Conservation (phyloP, 2,797 vertebrate species). For the Sternarchorhynchus goeldii region DNA sequence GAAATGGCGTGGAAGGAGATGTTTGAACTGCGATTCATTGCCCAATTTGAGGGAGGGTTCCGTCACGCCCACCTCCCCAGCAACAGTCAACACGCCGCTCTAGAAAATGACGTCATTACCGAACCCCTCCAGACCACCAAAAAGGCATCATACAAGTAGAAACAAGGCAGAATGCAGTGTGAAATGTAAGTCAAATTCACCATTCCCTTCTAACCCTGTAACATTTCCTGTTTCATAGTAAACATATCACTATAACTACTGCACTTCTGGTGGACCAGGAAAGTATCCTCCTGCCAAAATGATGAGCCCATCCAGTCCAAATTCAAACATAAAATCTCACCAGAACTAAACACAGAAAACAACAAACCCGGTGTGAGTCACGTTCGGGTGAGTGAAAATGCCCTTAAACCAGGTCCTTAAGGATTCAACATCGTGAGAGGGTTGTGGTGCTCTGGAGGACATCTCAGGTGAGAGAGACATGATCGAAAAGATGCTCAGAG, state of each 20-base stretch:
- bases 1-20: conserved; percentile 33
- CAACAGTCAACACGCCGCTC: conserved; percentile 10
- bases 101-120: conserved; percentile 44
- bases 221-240: not conserved
- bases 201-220: not conserved
- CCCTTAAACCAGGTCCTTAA: not conserved
- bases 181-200: not conserved
- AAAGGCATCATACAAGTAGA: not conserved
- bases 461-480: conserved; percentile 19
- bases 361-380: not conserved
- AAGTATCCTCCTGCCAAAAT: no score
- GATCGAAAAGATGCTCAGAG: conserved; percentile 41
- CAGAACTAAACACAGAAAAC: not conserved
- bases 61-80: conserved; percentile 39
- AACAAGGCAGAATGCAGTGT: not conserved
- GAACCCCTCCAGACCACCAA: conserved; percentile 16
- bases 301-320: not conserved
- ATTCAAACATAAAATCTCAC: not conserved
- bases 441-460: not conserved
- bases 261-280: not conserved
- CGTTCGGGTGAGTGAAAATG: not conserved
- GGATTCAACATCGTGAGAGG: not conserved
- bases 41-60: conserved; percentile 13
- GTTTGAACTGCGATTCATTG: conserved; percentile 12
- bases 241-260: not conserved